Evolutionary conservation across 2,888 invertebrate species (phyloP).

Genomic region (Pachydiplax longipennis): DNA sequence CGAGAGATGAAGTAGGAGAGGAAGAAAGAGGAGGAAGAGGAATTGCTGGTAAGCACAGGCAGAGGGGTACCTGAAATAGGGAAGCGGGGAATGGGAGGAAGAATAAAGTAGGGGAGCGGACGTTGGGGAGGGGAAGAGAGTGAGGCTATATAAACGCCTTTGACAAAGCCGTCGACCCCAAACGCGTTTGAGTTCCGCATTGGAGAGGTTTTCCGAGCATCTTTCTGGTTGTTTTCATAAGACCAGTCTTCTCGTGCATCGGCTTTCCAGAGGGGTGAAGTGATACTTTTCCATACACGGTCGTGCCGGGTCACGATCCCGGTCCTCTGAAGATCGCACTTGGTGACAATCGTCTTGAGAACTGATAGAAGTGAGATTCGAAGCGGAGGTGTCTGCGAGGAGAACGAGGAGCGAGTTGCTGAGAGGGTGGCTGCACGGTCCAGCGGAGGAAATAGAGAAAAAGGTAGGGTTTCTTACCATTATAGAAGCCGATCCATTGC

Average conservation of each 20-base stretch:
- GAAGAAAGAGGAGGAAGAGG: neutral
- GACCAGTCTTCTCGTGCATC: neutral
- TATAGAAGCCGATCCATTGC: too few relatives aligned
- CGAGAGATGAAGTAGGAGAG: neutral
- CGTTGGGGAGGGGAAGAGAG: neutral
- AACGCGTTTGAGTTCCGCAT: slow-evolving; percentile 20
- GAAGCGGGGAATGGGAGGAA: neutral
- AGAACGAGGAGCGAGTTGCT: neutral
- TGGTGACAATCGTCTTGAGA: neutral
- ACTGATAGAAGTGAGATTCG: neutral
- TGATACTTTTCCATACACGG: neutral
- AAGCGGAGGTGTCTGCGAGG: neutral
- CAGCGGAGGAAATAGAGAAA: neutral
- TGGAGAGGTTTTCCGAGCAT: neutral
- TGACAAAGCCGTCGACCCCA: slow-evolving; percentile 31
- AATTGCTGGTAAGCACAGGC: neutral
- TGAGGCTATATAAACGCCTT: slow-evolving; percentile 18
- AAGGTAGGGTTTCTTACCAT: neutral
- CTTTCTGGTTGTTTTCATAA: neutral
- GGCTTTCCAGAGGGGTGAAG: neutral
- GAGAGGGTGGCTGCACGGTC: neutral
- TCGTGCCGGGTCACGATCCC: neutral
- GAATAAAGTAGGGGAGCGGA: neutral
- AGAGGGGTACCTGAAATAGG: neutral
- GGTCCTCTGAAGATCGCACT: neutral